These are phyloP conservation scores for Kryptolebias ocellatus DNA, from an alignment of 2,797 vertebrate species.

Conservation along the genomic window DNA sequence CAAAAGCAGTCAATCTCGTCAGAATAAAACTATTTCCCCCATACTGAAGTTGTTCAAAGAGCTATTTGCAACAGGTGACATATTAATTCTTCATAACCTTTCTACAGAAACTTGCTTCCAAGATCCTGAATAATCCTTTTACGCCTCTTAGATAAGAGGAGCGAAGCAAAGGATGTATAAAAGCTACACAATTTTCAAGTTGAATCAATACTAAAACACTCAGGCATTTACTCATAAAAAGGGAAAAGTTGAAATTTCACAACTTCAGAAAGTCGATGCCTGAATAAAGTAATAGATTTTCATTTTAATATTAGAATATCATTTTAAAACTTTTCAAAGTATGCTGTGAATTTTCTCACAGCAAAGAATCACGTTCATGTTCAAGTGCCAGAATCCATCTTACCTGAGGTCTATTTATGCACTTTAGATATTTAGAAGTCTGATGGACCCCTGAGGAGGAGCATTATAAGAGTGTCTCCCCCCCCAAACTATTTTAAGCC, in stretches of 20 bases:
- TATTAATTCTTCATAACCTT: slow-evolving; percentile 30
- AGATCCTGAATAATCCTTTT: too few species aligned
- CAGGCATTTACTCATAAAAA: slow-evolving; percentile 20
- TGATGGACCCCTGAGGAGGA: slow-evolving; percentile 49
- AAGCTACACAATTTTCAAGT: slow-evolving; percentile 23
- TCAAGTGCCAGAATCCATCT: slow-evolving; percentile 33
- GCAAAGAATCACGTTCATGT: slow-evolving; percentile 26
- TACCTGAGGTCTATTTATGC: slow-evolving; percentile 45
- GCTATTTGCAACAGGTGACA: too few species aligned
- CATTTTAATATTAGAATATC: not conserved
- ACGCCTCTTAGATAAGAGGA: slow-evolving; percentile 11
- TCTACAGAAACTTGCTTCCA: too few species aligned
- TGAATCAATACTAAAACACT: slow-evolving; percentile 17
- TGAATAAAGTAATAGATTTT: slow-evolving; percentile 17
- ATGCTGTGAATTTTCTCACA: slow-evolving; percentile 23
- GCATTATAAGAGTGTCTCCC: slow-evolving; percentile 62
- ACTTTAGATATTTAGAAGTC: slow-evolving; percentile 31
- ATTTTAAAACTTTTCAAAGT: slow-evolving; percentile 19
- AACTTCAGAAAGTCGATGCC: slow-evolving; percentile 20
- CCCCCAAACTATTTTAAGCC: slow-evolving; percentile 70
- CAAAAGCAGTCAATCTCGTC: too few species aligned
- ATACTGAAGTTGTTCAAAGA: too few species aligned
- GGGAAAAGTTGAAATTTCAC: slow-evolving; percentile 37
- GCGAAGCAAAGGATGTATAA: slow-evolving; percentile 22
- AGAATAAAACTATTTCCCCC: too few species aligned